These are phyloP conservation scores for Stictonetta naevosa DNA, from an alignment of 2,113 vertebrate species.

Conservation along the genomic window DNA sequence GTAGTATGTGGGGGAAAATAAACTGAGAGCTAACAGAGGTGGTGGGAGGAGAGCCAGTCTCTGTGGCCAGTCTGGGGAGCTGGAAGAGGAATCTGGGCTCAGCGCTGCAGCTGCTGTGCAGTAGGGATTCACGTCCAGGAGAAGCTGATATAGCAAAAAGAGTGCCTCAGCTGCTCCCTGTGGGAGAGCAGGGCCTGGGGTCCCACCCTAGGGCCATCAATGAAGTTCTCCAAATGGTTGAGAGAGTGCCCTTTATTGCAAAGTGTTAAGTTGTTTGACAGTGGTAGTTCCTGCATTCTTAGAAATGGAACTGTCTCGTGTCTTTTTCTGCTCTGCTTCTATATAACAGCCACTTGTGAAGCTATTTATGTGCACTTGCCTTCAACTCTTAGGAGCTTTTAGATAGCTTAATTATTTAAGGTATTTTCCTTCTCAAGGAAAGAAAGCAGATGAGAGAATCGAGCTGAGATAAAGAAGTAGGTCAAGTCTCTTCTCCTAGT, in stretches of 20 bases:
- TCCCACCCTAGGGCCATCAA: neutral
- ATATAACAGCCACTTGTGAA: neutral
- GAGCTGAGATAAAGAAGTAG: neutral
- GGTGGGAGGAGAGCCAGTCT: neutral
- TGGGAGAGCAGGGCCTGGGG: neutral
- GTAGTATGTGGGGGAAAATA: no score
- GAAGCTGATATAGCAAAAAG: neutral
- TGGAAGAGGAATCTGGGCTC: neutral
- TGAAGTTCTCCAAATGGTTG: neutral
- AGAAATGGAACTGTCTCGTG: neutral
- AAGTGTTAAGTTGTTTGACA: neutral
- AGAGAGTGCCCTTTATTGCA: neutral
- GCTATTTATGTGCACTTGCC: neutral
- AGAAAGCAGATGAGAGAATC: neutral
- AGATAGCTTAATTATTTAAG: slow-evolving; percentile 17
- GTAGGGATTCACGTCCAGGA: neutral
- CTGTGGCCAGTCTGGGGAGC: neutral
- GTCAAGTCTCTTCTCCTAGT: neutral
- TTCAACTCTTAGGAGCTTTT: neutral
- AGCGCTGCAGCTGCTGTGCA: neutral
- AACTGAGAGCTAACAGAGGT: neutral
- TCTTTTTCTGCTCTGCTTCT: neutral
- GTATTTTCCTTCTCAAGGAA: neutral
- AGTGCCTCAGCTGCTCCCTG: neutral
- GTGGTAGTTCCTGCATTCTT: neutral